A percentile compares a stretch with the other conserved stretches of the same genome.
Evolutionary conservation across 2,113 vertebrate species (phyloP).

Genomic region (Alces alces): DNA sequence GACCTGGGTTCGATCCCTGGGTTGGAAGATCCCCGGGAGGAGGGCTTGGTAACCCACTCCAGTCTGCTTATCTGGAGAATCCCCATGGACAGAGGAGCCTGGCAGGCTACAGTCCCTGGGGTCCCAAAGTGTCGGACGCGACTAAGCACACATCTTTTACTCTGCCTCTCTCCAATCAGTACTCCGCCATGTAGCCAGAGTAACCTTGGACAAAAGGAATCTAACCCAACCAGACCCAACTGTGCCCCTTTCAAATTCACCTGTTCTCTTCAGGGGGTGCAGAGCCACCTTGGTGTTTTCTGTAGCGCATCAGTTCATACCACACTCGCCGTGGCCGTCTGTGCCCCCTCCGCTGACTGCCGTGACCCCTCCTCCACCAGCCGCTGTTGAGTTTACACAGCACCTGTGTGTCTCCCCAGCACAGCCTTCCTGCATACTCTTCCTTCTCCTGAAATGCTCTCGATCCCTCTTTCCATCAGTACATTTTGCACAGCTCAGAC

Average conservation of each 20-base stretch:
- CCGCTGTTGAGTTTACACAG: not conserved
- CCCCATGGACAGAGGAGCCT: not conserved
- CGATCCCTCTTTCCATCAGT: not conserved
- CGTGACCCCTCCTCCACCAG: not conserved
- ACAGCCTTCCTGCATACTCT: not conserved
- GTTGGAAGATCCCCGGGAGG: not conserved
- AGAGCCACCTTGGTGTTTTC: fast-evolving
- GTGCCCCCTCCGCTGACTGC: too few species aligned
- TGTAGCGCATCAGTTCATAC: fast-evolving
- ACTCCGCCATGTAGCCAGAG: not conserved
- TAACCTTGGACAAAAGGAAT: not conserved
- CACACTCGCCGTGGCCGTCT: fast-evolving
- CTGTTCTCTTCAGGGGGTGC: not conserved
- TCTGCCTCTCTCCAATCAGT: not conserved
- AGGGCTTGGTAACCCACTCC: not conserved
- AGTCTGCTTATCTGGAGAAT: not conserved
- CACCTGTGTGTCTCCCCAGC: not conserved
- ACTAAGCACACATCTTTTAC: not conserved
- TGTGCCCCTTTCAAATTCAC: not conserved
- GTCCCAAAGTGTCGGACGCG: not conserved
- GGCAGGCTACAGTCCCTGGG: fast-evolving
- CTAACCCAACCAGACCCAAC: too few species aligned
- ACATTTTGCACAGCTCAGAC: not conserved
- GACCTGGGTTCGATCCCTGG: fast-evolving
- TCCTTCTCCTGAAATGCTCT: not conserved